phyloP scores from a whole-genome alignment of 2,113 vertebrate species.

The Laterallus jamaicensis region DNA sequence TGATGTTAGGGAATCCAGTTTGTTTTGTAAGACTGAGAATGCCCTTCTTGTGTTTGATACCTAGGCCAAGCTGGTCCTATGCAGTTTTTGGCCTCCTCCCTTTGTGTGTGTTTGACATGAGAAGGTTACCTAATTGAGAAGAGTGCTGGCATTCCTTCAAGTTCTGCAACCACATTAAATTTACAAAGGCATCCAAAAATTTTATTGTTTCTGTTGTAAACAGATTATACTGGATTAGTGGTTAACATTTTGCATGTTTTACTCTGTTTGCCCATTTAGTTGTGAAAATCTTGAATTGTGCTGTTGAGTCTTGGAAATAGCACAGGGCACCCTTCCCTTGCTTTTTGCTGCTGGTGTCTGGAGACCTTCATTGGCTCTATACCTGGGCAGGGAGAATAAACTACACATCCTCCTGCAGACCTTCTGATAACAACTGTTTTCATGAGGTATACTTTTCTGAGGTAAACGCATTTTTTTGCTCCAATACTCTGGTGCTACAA shows the following conservation, averaged over 20 bases:
- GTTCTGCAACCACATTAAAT: background rate
- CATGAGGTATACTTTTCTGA: background rate
- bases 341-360: background rate
- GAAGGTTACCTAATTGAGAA: background rate
- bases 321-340: background rate
- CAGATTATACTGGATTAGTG: slow-evolving; percentile 22
- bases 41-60: background rate
- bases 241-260: slow-evolving; percentile 7
- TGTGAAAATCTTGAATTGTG: background rate
- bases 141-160: background rate
- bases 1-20: background rate
- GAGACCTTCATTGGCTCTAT: background rate
- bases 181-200: background rate
- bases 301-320: background rate
- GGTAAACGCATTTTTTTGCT: background rate
- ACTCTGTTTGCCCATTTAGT: background rate
- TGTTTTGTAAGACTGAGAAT: background rate
- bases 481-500: background rate
- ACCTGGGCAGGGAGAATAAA: background rate
- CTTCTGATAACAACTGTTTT: background rate
- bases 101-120: background rate
- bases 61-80: background rate
- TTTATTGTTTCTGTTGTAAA: slow-evolving; percentile 43
- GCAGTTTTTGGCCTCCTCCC: background rate
- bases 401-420: background rate